phyloP scores from a whole-genome alignment of 2,888 invertebrate genomes.

The Drosophila pegasa region DNA sequence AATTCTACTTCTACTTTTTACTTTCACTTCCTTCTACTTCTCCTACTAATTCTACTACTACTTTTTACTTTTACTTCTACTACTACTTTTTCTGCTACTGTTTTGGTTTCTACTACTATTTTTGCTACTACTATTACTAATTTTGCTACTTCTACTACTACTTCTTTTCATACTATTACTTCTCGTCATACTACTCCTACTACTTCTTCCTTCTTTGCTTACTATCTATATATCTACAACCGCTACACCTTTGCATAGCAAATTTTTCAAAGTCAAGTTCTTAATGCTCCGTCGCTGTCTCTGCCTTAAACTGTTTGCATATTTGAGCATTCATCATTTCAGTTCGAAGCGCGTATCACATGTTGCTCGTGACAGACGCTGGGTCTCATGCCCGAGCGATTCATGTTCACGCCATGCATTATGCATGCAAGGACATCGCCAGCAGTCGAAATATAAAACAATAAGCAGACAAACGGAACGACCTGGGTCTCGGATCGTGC shows the following conservation, averaged over 20 bases:
- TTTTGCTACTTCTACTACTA: too few species aligned
- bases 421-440: slow-evolving; percentile 5
- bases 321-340: not conserved
- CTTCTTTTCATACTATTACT: not conserved
- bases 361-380: slow-evolving; percentile 4
- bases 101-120: too few species aligned
- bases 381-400: not conserved
- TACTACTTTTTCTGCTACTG: too few species aligned
- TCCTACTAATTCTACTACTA: not conserved
- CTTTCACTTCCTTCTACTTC: too few species aligned
- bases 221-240: not conserved
- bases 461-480: slow-evolving; percentile 1
- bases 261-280: not conserved
- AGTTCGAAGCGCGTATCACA: slow-evolving; percentile 1
- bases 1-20: too few species aligned
- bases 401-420: not conserved
- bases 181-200: not conserved
- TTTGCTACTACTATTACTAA: too few species aligned
- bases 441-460: slow-evolving; percentile 5
- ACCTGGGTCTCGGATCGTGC: slow-evolving; percentile 7
- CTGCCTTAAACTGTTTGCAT: not conserved
- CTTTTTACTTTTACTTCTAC: too few species aligned
- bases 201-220: too few species aligned
- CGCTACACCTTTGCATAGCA: not conserved
- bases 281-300: not conserved